Evolutionary conservation across 2,113 vertebrate species (phyloP).

Genomic region (Piaya cayana): DNA sequence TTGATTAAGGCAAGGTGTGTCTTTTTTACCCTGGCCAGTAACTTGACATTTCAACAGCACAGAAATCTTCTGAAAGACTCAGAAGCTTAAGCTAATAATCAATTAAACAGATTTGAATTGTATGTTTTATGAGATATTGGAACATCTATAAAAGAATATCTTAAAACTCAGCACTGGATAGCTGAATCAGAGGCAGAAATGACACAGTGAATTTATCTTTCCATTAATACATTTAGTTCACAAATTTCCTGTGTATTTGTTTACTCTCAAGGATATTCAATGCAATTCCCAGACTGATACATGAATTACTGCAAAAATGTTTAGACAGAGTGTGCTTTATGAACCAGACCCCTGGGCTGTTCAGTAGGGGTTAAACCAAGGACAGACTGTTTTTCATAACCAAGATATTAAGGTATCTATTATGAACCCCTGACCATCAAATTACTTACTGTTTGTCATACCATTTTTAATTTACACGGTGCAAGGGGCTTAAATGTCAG

Average conservation of each 20-base stretch:
- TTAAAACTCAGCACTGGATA: background rate
- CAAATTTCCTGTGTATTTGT: conserved; percentile 28
- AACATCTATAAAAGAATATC: background rate
- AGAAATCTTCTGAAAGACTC: background rate
- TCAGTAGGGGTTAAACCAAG: conserved; percentile 73
- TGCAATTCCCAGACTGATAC: conserved; percentile 29
- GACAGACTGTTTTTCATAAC: conserved; percentile 72
- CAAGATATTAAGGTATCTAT: conserved; percentile 74
- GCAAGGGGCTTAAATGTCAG: conserved; percentile 77
- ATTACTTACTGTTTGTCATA: conserved; percentile 77
- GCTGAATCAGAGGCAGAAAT: background rate
- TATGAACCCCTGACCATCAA: conserved; percentile 77
- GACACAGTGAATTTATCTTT: background rate
- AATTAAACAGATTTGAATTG: background rate
- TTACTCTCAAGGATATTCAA: conserved; percentile 47
- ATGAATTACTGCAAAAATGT: conserved; percentile 72
- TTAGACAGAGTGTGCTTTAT: conserved; percentile 67
- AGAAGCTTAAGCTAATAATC: background rate
- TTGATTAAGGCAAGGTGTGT: background rate
- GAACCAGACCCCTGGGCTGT: conserved; percentile 43
- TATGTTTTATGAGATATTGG: background rate
- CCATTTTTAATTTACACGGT: conserved; percentile 76
- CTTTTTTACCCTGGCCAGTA: background rate
- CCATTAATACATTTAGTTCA: background rate
- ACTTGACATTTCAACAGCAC: background rate